These are phyloP conservation scores for Prunella fulvescens DNA, from an alignment of 2,113 vertebrate genomes.

Conservation along the genomic window DNA sequence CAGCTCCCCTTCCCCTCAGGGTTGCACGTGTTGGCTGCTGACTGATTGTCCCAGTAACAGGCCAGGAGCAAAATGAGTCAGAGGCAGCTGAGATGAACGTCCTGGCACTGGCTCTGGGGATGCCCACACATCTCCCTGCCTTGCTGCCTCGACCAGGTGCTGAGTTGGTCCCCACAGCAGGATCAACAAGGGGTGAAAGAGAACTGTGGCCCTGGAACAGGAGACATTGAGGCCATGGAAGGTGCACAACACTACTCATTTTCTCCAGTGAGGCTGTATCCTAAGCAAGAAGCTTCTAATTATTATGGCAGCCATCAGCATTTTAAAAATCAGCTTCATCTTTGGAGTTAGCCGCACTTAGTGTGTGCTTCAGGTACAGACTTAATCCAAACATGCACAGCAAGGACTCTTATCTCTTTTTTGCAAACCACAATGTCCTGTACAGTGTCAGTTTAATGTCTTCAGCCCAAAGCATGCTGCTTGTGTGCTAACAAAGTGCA, in stretches of 20 bases:
- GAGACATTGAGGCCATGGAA: not conserved
- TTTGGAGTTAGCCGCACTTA: not conserved
- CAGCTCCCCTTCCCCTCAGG: not conserved
- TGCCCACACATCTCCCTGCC: not conserved
- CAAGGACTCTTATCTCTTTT: not conserved
- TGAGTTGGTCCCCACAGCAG: not conserved
- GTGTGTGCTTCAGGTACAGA: not conserved
- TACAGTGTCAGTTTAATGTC: not conserved
- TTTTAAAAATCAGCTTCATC: not conserved
- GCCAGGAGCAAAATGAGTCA: accelerated
- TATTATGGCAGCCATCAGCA: not conserved
- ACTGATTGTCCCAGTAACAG: not conserved
- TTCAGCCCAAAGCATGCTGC: not conserved
- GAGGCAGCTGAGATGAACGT: not conserved
- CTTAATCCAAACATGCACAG: not conserved
- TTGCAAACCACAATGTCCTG: not conserved
- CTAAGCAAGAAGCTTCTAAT: not conserved
- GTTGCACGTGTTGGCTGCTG: not conserved
- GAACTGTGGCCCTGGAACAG: not conserved
- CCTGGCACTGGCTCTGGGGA: not conserved
- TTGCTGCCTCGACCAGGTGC: not conserved
- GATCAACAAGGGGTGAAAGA: not conserved
- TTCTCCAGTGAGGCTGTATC: not conserved
- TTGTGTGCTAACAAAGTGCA: not conserved
- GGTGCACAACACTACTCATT: not conserved